phyloP scores from a whole-genome alignment of 2,888 invertebrate species.

The Diaphora mendica region DNA sequence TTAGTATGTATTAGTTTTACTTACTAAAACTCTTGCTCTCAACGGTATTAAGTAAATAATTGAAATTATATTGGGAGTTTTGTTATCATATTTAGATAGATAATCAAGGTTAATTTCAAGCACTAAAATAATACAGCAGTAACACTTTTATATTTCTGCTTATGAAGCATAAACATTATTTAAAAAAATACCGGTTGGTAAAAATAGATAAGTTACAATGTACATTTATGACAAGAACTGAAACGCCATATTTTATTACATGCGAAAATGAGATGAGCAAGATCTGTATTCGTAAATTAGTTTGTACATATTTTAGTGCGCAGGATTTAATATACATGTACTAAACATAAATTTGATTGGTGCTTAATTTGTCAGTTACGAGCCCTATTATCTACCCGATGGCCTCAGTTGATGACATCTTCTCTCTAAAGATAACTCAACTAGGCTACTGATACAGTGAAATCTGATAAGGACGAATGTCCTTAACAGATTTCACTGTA shows the following conservation, averaged over 20 bases:
- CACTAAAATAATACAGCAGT: background rate
- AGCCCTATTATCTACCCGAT: constrained; percentile 10
- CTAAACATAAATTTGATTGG: constrained; percentile 8
- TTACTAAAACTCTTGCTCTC: background rate
- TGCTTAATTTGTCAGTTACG: constrained; percentile 14
- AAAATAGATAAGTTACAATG: background rate
- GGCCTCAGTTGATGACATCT: constrained; percentile 13
- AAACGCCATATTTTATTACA: background rate
- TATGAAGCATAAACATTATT: background rate
- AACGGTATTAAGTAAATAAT: background rate
- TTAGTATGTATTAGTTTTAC: background rate
- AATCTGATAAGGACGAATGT: too few relatives aligned
- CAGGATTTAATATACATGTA: background rate
- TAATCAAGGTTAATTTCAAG: background rate
- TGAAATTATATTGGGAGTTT: background rate
- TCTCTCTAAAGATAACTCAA: constrained; percentile 9
- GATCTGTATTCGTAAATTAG: background rate
- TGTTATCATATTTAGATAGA: too few relatives aligned
- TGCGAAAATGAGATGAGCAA: background rate
- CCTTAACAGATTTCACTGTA: background rate
- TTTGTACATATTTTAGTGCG: background rate
- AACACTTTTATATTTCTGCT: background rate
- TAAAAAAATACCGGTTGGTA: background rate
- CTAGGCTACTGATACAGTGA: too few relatives aligned
- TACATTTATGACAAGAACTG: background rate